Conservation (phyloP, 2,113 vertebrate genomes). For the Pleuronectes platessa region DNA sequence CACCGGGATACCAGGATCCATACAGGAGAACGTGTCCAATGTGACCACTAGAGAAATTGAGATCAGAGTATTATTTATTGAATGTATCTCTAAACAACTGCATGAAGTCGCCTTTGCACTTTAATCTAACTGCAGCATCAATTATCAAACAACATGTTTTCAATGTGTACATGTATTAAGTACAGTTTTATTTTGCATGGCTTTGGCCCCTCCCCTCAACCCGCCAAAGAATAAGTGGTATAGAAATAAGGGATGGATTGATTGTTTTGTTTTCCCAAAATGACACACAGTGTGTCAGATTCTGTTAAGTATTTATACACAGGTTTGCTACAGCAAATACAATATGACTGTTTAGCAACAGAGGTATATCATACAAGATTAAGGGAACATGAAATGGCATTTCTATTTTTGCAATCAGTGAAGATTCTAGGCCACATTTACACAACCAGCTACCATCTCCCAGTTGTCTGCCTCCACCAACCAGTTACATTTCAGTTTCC, state of each 20-base stretch:
- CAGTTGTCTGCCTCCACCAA: too few species aligned
- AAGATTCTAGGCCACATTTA: constrained; percentile 23
- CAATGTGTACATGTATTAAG: not conserved
- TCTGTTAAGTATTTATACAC: too few species aligned
- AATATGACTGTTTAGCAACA: not conserved
- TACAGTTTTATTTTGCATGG: too few species aligned
- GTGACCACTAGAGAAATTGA: constrained; percentile 87
- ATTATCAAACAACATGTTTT: not conserved
- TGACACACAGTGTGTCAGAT: too few species aligned
- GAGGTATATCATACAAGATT: constrained; percentile 30
- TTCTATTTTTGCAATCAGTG: constrained; percentile 37
- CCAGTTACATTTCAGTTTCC: not conserved
- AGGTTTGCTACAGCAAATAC: too few species aligned
- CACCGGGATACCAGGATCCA: constrained; percentile 96
- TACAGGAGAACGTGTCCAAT: constrained; percentile 94
- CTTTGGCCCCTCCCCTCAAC: too few species aligned
- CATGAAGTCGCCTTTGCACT: not conserved
- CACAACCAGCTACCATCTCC: not conserved
- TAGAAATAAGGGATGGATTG: too few species aligned
- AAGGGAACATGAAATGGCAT: constrained; percentile 15
- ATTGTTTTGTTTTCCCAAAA: too few species aligned
- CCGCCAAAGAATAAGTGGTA: too few species aligned
- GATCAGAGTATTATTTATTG: not conserved
- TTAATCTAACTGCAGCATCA: not conserved
- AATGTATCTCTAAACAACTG: not conserved